Evolutionary conservation across 2,888 invertebrate genomes (phyloP).

Genomic region (Amiota minor): DNA sequence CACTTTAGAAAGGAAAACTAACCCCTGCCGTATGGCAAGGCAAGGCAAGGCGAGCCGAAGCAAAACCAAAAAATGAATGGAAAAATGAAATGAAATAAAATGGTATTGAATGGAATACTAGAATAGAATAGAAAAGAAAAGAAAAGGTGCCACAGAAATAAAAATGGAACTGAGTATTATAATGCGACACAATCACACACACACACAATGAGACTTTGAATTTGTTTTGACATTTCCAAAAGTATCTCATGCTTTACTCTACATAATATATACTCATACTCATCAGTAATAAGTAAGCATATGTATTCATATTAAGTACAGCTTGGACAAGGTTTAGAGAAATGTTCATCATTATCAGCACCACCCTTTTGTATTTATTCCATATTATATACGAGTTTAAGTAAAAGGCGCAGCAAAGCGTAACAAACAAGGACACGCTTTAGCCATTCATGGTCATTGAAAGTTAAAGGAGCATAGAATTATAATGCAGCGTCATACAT

Average conservation of each 20-base stretch:
- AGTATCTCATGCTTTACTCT: conserved; percentile 51
- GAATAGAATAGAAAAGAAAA: conserved; percentile 19
- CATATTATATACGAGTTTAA: no score
- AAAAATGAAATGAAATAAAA: not conserved
- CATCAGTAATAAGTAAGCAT: no score
- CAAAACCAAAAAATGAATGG: not conserved
- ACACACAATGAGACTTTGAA: conserved; percentile 44
- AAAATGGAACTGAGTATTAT: conserved; percentile 57
- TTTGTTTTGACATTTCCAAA: conserved; percentile 67
- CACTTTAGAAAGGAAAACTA: conserved; percentile 45
- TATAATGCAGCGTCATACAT: conserved; percentile 7
- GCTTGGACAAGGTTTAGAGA: no score
- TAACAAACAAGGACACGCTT: conserved; percentile 20
- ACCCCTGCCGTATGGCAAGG: conserved; percentile 54
- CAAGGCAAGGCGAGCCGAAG: not conserved
- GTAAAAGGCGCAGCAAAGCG: conserved; percentile 16
- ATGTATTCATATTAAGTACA: no score
- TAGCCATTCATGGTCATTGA: conserved; percentile 4
- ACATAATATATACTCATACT: no score
- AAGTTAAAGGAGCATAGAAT: not conserved
- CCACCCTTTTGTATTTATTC: conserved; percentile 5
- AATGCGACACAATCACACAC: conserved; percentile 46
- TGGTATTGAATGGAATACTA: not conserved
- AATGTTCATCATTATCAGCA: no score
- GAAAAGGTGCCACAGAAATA: conserved; percentile 38